These are phyloP conservation scores for Nasalis larvatus DNA, from an alignment of 2,113 vertebrate species.

Conservation along the genomic window DNA sequence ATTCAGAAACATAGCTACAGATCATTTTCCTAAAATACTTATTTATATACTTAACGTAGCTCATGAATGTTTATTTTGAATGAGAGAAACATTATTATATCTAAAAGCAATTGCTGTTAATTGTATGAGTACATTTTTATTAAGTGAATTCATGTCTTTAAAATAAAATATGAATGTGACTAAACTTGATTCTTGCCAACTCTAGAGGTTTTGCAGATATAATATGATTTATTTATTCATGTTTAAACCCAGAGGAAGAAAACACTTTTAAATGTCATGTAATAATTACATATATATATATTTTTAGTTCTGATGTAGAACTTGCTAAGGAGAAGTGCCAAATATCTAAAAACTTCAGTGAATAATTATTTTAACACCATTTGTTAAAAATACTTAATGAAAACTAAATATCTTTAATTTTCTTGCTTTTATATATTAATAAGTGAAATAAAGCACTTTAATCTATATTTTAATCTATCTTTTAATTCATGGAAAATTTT, in stretches of 20 bases:
- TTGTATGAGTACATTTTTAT: not conserved
- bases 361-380: not conserved
- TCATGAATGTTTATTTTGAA: constrained; percentile 10
- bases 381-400: not conserved
- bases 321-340: not conserved
- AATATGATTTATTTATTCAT: constrained; percentile 41
- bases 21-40: constrained; percentile 64
- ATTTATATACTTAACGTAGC: constrained; percentile 10
- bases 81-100: constrained; percentile 52
- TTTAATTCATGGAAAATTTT: not conserved
- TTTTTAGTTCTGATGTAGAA: not conserved
- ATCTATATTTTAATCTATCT: not conserved
- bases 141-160: constrained; percentile 25
- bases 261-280: constrained; percentile 32
- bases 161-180: not conserved
- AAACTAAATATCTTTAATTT: not conserved
- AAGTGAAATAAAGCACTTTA: not conserved
- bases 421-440: not conserved
- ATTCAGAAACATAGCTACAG: constrained; percentile 62
- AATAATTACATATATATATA: not conserved
- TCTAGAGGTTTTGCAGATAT: not conserved
- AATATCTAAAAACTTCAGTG: not conserved
- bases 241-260: constrained; percentile 33
- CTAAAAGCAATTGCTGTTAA: not conserved
- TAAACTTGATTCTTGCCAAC: not conserved